Evolutionary conservation across 2,888 invertebrate species (phyloP).

Genomic region (Bursaphelenchus okinawaensis): DNA sequence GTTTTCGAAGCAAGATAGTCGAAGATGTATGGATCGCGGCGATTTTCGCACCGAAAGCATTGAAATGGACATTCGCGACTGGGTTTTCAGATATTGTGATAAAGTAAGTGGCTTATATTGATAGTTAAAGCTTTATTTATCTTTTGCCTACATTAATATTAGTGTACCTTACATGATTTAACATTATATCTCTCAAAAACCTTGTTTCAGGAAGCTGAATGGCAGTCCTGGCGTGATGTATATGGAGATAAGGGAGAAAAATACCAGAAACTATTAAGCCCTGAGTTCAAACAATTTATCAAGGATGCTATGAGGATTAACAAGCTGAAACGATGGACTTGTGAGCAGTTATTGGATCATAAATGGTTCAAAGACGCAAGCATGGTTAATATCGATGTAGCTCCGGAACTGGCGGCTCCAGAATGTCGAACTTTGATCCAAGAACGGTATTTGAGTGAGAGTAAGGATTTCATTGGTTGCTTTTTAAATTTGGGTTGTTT

Average conservation of each 20-base stretch:
- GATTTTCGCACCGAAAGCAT: not conserved
- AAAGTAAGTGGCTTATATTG: not conserved
- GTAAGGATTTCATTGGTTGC: no score
- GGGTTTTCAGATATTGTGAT: not conserved
- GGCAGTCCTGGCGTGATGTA: not conserved
- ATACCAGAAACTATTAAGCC: not conserved
- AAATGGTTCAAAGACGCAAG: not conserved
- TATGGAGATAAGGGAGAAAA: not conserved
- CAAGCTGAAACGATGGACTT: not conserved
- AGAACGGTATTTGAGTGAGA: not conserved
- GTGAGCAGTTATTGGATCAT: not conserved
- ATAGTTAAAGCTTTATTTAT: not conserved
- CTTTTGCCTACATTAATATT: not conserved
- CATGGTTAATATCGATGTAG: not conserved
- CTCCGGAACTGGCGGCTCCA: not conserved
- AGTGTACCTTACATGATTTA: no score
- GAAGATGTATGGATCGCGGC: no score
- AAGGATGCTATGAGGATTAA: not conserved
- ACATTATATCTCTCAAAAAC: no score
- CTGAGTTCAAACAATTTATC: not conserved
- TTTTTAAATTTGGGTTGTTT: no score
- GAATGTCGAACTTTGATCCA: not conserved
- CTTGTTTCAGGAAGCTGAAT: not conserved
- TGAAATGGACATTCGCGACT: not conserved
- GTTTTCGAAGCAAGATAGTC: no score